Conservation (phyloP, 2,888 invertebrate species). For the Aplocera efformata region DNA sequence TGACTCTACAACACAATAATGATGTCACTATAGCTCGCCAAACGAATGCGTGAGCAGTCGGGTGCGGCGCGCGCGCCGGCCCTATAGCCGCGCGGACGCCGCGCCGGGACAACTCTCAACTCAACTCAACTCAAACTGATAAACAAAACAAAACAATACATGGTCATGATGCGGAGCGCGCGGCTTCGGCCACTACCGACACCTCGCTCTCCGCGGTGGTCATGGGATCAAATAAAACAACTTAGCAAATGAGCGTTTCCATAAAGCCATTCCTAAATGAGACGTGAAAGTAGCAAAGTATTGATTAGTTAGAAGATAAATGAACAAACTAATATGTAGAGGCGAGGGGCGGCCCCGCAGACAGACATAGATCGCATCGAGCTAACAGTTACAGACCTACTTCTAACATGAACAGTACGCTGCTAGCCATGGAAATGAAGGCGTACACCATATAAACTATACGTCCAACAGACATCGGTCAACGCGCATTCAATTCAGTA, state of each 20-base stretch:
- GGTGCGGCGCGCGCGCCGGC: conserved; percentile 48
- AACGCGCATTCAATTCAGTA: conserved; percentile 77
- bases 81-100: conserved; percentile 38
- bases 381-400: conserved; percentile 77
- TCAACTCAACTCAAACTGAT: conserved; percentile 67
- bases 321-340: conserved; percentile 67
- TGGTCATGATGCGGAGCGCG: conserved; percentile 49
- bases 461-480: conserved; percentile 73
- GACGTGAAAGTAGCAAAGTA: conserved; percentile 71
- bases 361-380: conserved; percentile 68
- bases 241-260: conserved; percentile 73
- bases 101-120: conserved; percentile 58
- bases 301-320: conserved; percentile 66
- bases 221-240: conserved; percentile 59
- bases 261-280: conserved; percentile 78
- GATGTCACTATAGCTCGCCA: conserved; percentile 81
- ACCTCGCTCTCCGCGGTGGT: conserved; percentile 39
- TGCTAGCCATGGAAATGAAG: conserved; percentile 77
- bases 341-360: conserved; percentile 69
- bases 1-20: conserved; percentile 95
- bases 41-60: conserved; percentile 64
- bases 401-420: conserved; percentile 75
- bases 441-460: conserved; percentile 73
- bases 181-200: conserved; percentile 24
- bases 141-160: conserved; percentile 62